These are phyloP conservation scores for Metopolophium dirhodum DNA, from an alignment of 1,140 invertebrate genomes.

Conservation along the genomic window DNA sequence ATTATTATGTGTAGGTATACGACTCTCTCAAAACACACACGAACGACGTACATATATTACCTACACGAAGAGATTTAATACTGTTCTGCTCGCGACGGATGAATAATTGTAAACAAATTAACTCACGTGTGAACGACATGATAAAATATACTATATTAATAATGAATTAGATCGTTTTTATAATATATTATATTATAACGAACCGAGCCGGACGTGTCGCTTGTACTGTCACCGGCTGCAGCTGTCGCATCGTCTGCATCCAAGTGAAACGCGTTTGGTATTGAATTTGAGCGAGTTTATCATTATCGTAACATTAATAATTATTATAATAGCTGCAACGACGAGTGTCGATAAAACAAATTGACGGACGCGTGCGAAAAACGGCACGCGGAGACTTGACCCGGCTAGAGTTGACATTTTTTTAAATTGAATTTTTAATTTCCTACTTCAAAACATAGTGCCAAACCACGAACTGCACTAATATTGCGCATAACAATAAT, in stretches of 20 bases:
- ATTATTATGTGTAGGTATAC: background rate
- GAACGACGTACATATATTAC: background rate
- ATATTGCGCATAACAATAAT: no score
- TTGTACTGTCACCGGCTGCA: background rate
- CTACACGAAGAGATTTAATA: background rate
- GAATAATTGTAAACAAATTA: constrained; percentile 27
- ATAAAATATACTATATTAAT: background rate
- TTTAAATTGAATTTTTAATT: background rate
- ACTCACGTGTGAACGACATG: background rate
- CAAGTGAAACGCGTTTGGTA: background rate
- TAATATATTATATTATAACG: background rate
- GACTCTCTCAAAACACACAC: background rate
- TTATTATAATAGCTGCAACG: background rate
- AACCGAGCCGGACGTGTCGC: background rate
- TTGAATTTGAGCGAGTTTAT: background rate
- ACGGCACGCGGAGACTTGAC: background rate
- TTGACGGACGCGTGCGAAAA: background rate
- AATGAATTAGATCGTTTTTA: background rate
- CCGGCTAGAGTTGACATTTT: background rate
- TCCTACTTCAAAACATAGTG: background rate
- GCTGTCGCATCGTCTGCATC: background rate
- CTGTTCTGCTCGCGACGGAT: background rate
- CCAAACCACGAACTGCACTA: background rate
- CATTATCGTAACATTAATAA: background rate
- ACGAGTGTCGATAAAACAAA: background rate